Conservation (phyloP, 1,140 invertebrate genomes). For the Dendroctonus valens region DNA sequence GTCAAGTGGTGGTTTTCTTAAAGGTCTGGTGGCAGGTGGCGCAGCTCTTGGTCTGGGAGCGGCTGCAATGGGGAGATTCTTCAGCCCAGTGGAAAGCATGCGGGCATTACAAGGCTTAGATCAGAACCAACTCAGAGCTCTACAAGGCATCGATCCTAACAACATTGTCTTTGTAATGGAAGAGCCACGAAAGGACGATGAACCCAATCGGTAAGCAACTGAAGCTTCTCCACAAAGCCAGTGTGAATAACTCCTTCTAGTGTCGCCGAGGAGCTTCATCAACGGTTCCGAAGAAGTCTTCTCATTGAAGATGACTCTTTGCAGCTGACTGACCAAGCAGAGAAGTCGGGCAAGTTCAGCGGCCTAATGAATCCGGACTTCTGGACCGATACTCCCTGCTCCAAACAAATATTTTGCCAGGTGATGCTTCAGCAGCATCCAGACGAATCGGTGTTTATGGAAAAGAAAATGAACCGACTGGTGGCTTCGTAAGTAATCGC, state of each 20-base stretch:
- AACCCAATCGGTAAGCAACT: constrained; percentile 2
- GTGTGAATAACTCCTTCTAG: not conserved
- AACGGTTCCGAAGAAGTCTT: constrained; percentile 53
- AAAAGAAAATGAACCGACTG: constrained; percentile 73
- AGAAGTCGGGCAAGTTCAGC: constrained; percentile 16
- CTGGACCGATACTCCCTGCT: constrained; percentile 72
- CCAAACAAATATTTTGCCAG: constrained; percentile 73
- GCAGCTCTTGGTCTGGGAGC: constrained; percentile 76
- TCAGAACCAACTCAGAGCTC: constrained; percentile 54
- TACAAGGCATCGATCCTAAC: constrained; percentile 47
- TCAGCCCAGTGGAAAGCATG: constrained; percentile 59
- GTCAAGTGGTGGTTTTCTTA: not conserved
- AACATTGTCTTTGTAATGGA: constrained; percentile 45
- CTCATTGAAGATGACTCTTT: constrained; percentile 45
- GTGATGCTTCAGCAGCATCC: constrained; percentile 64
- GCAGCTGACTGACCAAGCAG: constrained; percentile 44
- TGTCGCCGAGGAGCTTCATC: constrained; percentile 15
- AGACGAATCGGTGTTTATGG: constrained; percentile 68
- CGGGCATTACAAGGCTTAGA: constrained; percentile 53
- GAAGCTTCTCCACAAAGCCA: not conserved
- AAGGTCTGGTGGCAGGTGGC: constrained; percentile 71
- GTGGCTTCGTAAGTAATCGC: constrained; percentile 65
- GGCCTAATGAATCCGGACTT: constrained; percentile 56
- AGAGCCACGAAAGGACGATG: constrained; percentile 21
- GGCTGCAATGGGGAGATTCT: constrained; percentile 69